phyloP scores from a whole-genome alignment of 2,113 vertebrate genomes.

The Lycocorax pyrrhopterus region DNA sequence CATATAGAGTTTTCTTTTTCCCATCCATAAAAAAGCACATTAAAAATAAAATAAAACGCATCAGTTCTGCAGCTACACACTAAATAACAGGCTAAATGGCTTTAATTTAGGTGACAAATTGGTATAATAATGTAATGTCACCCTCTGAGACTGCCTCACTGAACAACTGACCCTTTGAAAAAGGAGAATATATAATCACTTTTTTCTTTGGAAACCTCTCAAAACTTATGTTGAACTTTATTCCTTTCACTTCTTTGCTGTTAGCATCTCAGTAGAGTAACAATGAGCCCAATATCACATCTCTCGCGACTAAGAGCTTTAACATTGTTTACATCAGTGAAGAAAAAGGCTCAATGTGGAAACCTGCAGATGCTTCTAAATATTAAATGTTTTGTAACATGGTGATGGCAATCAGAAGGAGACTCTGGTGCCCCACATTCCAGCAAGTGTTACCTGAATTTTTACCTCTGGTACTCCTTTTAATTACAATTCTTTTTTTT shows the following conservation, averaged over 20 bases:
- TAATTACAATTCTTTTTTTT: neutral
- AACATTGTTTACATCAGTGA: neutral
- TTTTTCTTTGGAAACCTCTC: constrained; percentile 18
- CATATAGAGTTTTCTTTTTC: neutral
- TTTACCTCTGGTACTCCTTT: neutral
- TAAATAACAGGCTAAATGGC: constrained; percentile 58
- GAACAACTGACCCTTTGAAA: constrained; percentile 43
- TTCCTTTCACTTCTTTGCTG: neutral
- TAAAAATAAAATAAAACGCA: constrained; percentile 65
- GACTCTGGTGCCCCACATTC: neutral
- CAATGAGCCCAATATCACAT: neutral
- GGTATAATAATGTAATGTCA: constrained; percentile 51
- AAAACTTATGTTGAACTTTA: constrained; percentile 38
- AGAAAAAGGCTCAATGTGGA: neutral
- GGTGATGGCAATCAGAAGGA: neutral
- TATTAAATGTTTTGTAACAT: neutral
- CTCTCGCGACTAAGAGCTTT: neutral
- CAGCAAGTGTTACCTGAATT: neutral
- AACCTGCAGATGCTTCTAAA: neutral
- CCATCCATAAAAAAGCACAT: neutral
- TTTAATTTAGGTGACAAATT: constrained; percentile 61
- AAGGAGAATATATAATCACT: constrained; percentile 18
- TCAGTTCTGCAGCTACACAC: constrained; percentile 42
- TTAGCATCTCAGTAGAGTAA: neutral
- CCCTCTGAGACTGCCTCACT: constrained; percentile 25